Conservation (phyloP, 1,140 invertebrate genomes). For the Wasmannia auropunctata region DNA sequence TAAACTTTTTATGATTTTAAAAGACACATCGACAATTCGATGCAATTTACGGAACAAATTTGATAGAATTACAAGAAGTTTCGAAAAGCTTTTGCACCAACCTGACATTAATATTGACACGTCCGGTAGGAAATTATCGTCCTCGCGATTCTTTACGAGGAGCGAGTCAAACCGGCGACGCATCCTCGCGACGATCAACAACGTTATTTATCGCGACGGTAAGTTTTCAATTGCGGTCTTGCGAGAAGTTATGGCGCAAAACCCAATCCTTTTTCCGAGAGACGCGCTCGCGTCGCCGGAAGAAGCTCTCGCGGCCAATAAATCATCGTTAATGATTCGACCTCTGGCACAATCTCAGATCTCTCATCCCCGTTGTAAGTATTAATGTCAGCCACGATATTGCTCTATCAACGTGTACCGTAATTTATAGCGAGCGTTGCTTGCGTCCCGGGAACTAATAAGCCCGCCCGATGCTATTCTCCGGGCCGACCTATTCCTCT, state of each 20-base stretch:
- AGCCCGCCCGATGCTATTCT: constrained; percentile 35
- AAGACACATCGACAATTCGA: not conserved
- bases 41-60: not conserved
- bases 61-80: not conserved
- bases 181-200: constrained; percentile 42
- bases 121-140: constrained; percentile 23
- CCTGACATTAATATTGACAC: constrained; percentile 11
- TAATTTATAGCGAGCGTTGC: constrained; percentile 57
- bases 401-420: constrained; percentile 57
- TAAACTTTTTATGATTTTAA: not conserved
- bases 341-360: constrained; percentile 59
- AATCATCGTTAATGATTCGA: constrained; percentile 62
- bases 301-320: constrained; percentile 55
- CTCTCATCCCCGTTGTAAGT: constrained; percentile 58
- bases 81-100: not conserved
- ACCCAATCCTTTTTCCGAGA: constrained; percentile 39
- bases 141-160: not conserved
- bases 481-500: constrained; percentile 26
- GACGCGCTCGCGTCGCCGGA: constrained; percentile 50
- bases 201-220: constrained; percentile 55
- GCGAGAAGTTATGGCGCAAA: constrained; percentile 55
- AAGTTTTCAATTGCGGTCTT: constrained; percentile 55
- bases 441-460: constrained; percentile 52
- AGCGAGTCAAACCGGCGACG: not conserved
- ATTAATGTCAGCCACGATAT: constrained; percentile 62